Evolutionary conservation across 2,797 vertebrate species (phyloP), one percentile per base, ranked within the genome.

Genomic region (Lithobates sylvaticus): DNA sequence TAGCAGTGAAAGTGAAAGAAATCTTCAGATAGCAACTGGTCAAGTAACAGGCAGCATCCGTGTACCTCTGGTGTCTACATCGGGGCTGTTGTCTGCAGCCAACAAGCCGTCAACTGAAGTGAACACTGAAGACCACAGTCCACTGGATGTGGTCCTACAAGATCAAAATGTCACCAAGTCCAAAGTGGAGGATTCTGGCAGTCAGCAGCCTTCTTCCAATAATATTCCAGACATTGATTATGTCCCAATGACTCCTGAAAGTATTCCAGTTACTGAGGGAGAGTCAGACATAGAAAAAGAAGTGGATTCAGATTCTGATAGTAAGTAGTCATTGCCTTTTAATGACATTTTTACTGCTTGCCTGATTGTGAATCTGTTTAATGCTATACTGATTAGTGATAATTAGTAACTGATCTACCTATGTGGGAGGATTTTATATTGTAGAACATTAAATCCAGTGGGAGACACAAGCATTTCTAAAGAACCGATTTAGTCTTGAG

Each of bases 221-320:
- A 78, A 72, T 54, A 54, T 65, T 18, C 39, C 39, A 36, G 67
- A 81, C 1, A 32, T n/a, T 23, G 18, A 23, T 8, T 68, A 86
- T 73, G 13, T 54, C 7, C 85, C 80, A 36, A 34, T 86, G 85
- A 86, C 80, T 73, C 80, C 26, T 0, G 36, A 89, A 80, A 42
- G 74, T 4, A 47, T n/a, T 84, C 68, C 26, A 10, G 32, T 70
- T 27, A 0, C 9, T 5, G 89, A 84, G 1, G 0, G 0, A 27
- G 84, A 16, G 1, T 16, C 27, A 5, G 26, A 36, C 16, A 1
- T n/a, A 6, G 13, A 39, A 0, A 27, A 67, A 3, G 34, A 65
- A 1, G 2, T 15, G 42, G 78, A 84, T 21, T 86, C 85, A 5
- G 85, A 83, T 50, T 83, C 85, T 12, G 80, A 86, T 72, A 68